Base-by-base conservation (phyloP, 2,888 invertebrate species). In the Clistopyga incitator region DNA sequence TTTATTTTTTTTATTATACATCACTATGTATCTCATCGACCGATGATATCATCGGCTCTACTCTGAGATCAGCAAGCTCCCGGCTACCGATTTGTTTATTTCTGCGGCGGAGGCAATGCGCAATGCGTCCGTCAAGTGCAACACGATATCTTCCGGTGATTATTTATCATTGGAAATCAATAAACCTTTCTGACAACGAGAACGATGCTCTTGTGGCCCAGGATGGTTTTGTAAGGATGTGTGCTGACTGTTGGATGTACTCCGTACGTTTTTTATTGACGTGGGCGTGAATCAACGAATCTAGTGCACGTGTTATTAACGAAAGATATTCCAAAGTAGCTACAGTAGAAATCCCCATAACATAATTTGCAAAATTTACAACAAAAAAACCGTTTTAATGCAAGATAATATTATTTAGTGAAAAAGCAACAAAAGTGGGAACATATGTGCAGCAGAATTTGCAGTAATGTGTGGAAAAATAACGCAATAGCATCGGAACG, bases 1-100 rank as follows among this genome's bases (percentile, higher is more conserved):
- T 23, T 56, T 23, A n/a, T 13, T 25, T 25, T 56, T 15, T 25
- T 25, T 56, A 25, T 25, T 6, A 61, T 20, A 25, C 13, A 56
- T 34, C 59, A 18, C 18, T 61, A 61, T 61, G 3, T 61, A 38
- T 34, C 61, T 38, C 61, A 18, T 61, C 38, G 61, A 34, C 18
- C 18, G 18, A 61, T 61, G 38, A 61, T 34, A 15, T 61, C 61
- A 61, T 61, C 34, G n/a, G 3, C 2, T 6, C n/a, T n/a, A 25
- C 15, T 29, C 29, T 38, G 10, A 61, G 18, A 34, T 38, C 34
- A 38, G 61, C 29, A 29, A 59, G 38, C 38, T 61, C 38, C 18
- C 18, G 38, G 18, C 61, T 15, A n/a, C 15, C 61, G 38, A 23
- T 15, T 10, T 61, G 38, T 61, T 61, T 61, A 61, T 61, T 38